Percentiles rank a stretch among this genome's conserved stretches.
Evolutionary conservation across 2,113 vertebrate genomes (phyloP).

Genomic region (Caracal caracal): DNA sequence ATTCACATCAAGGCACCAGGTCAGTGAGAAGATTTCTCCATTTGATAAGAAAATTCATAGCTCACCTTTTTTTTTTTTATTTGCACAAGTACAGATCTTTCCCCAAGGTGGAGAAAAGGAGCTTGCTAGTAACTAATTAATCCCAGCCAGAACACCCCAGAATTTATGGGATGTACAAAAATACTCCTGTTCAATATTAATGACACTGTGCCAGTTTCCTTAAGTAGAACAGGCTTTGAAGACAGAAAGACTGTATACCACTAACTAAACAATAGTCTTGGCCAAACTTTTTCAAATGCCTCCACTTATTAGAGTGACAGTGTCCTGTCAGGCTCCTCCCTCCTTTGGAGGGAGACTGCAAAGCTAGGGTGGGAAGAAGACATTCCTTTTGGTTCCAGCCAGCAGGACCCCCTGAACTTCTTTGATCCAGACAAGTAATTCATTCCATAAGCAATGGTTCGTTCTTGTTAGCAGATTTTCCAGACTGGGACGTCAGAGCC

Average conservation of each 20-base stretch:
- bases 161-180: neutral
- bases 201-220: neutral
- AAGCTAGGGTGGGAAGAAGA: neutral
- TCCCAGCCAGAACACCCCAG: neutral
- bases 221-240: neutral
- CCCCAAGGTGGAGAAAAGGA: neutral
- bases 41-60: conserved; percentile 7
- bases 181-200: neutral
- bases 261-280: neutral
- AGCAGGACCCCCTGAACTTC: neutral
- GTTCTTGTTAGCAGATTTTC: neutral
- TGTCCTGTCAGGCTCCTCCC: neutral
- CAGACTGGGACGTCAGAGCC: neutral
- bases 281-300: neutral
- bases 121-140: neutral
- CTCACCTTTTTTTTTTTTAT: neutral
- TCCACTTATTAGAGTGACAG: neutral
- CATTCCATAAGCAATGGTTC: neutral
- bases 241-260: neutral
- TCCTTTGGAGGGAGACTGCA: neutral
- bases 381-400: neutral
- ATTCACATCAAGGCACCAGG: neutral
- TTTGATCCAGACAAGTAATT: neutral
- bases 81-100: neutral
- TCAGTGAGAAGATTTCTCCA: neutral